Base-by-base conservation (phyloP, 2,888 invertebrate genomes). In the Tridacna crocea region DNA sequence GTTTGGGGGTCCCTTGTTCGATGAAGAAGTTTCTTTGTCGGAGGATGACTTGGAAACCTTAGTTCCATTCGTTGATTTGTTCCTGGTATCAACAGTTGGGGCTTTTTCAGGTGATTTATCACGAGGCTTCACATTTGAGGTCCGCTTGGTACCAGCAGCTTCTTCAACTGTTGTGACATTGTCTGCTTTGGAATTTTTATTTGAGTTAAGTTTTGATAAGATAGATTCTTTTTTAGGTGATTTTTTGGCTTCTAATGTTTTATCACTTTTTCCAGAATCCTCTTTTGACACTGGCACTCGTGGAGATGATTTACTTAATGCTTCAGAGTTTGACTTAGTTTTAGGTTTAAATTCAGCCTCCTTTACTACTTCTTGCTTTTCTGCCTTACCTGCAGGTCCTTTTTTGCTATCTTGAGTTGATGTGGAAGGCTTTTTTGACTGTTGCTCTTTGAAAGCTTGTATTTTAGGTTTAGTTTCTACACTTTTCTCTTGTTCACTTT, bases 121-220 rank as follows among this genome's bases (percentile, higher is more conserved):
- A 26, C 24, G 61, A 24, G 22, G 2, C 61, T 61, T 61, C 8
- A 36, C 36, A 2, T 36, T 36, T 8, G 36, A 36, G 3, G 61
- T 55, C 15, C 19, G 55, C 55, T 55, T 55, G 1, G 55, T 55
- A 11, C 4, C 12, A 48, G 17, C 22, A n/a, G 36, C 0, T 24
- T n/a, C 15, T 15, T 48, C 70, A 10, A 51, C 51, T 70, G 48
- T 70, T 3, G 22, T n/a, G 4, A 36, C 15, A 51, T 19, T 12
- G 13, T 73, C 73, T 60, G 60, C 2, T 27, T 73, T 73, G 12
- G 26, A 58, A 6, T 15, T 46, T 72, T 65, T 72, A 73, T 66
- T 78, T 26, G 60, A 51, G 26, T 72, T 77, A 26, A 63, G 26
- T 36, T 68, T 58, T 24, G 36, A 68, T n/a, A 63, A 63, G n/a